These are phyloP conservation scores for Pollicipes pollicipes DNA, from an alignment of 1,140 invertebrate genomes.

Conservation along the genomic window DNA sequence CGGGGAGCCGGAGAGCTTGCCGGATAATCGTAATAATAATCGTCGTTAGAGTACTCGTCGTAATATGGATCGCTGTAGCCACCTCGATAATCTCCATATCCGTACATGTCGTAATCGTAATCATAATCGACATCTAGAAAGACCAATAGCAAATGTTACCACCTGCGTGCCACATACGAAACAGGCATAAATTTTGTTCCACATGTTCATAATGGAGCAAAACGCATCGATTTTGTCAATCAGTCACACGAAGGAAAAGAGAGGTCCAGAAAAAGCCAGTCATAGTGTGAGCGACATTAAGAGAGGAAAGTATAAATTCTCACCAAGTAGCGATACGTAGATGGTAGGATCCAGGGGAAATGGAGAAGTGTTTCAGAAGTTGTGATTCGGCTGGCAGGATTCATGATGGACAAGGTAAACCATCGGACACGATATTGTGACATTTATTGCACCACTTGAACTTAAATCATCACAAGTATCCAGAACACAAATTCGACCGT, in stretches of 20 bases:
- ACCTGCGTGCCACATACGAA: not conserved
- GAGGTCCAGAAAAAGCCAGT: not conserved
- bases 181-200: not conserved
- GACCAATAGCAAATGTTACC: not conserved
- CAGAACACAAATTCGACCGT: not conserved
- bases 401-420: not conserved
- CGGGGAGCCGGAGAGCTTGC: not conserved
- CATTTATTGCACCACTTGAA: not conserved
- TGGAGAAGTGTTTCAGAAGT: not conserved
- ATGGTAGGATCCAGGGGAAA: not conserved
- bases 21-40: conserved; percentile 2
- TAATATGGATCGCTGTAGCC: conserved; percentile 86
- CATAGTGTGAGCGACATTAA: not conserved
- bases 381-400: not conserved
- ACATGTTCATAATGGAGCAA: too few relatives aligned
- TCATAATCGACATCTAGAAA: conserved; percentile 27
- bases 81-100: conserved; percentile 85
- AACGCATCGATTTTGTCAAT: too few relatives aligned
- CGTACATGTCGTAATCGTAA: conserved; percentile 91
- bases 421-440: not conserved
- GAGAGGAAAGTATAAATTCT: not conserved
- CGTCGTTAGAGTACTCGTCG: conserved; percentile 74
- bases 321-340: not conserved
- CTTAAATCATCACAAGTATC: not conserved
- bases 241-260: not conserved